phyloP scores from a whole-genome alignment of 2,797 vertebrate species.

The Tarsius wallacei region DNA sequence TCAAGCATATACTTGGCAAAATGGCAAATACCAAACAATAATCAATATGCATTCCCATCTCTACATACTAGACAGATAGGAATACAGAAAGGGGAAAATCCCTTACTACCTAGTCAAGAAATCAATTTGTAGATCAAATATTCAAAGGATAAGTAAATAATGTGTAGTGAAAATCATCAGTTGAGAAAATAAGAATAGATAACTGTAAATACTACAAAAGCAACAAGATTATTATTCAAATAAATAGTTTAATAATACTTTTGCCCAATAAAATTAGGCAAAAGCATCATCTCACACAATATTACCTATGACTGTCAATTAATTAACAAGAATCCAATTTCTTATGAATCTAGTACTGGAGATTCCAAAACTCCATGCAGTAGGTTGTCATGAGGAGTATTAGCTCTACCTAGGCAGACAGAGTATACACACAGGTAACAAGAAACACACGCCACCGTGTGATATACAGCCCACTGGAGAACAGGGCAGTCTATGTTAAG shows the following conservation, averaged over 20 bases:
- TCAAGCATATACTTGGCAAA: background rate
- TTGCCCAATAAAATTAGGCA: background rate
- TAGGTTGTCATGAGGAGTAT: background rate
- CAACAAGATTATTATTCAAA: conserved; percentile 32
- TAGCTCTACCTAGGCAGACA: background rate
- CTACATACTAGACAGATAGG: background rate
- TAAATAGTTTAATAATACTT: background rate
- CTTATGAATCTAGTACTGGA: background rate
- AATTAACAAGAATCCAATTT: conserved; percentile 29
- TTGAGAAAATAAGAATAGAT: background rate
- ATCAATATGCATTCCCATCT: conserved; percentile 10
- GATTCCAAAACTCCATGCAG: background rate
- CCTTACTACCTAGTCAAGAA: conserved; percentile 11
- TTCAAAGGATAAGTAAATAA: background rate
- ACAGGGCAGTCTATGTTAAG: background rate
- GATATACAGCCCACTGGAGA: background rate
- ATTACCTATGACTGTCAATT: background rate
- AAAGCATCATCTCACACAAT: background rate
- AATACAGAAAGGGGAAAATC: background rate
- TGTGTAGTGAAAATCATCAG: background rate
- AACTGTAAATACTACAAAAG: conserved; percentile 54
- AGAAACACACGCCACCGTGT: background rate
- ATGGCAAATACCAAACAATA: background rate
- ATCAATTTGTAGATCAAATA: conserved; percentile 15
- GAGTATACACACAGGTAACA: background rate